Conservation (phyloP, 2,888 invertebrate species). For the Drosophila histrio region DNA sequence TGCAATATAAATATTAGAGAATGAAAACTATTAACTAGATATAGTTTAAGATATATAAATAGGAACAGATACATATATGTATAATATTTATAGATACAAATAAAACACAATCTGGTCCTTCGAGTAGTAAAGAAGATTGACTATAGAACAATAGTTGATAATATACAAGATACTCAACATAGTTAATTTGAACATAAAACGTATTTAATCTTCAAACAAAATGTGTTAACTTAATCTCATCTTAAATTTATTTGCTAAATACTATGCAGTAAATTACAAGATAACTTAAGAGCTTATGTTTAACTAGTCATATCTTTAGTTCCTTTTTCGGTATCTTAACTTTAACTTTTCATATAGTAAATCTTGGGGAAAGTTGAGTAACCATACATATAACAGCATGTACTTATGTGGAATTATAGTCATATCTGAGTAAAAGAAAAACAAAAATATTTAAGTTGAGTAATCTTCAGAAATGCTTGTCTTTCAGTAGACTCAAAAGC, state of each 20-base stretch:
- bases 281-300: background rate
- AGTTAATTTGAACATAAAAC: too few species aligned
- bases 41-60: too few species aligned
- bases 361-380: slow-evolving; percentile 4
- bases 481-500: too few species aligned
- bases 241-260: background rate
- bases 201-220: too few species aligned
- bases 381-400: background rate
- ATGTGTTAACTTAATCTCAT: background rate
- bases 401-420: background rate
- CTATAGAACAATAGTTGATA: too few species aligned
- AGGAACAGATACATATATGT: too few species aligned
- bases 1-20: background rate
- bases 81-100: too few species aligned
- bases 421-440: background rate
- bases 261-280: background rate
- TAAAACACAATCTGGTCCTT: too few species aligned
- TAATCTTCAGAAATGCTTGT: background rate
- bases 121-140: too few species aligned
- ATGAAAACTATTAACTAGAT: too few species aligned
- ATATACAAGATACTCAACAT: too few species aligned
- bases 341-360: background rate
- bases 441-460: background rate
- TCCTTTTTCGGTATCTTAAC: background rate
- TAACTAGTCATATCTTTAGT: background rate